Evolutionary conservation across 2,113 vertebrate genomes (phyloP).

Genomic region (Pseudopodoces humilis): DNA sequence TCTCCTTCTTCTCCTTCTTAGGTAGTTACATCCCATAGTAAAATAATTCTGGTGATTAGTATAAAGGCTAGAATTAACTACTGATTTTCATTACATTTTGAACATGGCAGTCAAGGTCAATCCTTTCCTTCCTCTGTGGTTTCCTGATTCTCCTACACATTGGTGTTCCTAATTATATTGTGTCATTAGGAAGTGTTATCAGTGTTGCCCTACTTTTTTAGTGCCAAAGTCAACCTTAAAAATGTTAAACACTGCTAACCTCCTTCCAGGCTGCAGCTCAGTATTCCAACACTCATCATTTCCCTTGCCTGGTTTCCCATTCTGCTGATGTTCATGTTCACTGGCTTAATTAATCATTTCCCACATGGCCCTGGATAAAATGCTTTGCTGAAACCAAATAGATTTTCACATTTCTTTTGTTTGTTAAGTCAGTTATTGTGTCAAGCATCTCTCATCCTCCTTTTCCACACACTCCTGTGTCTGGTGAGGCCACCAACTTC

Average conservation of each 20-base stretch:
- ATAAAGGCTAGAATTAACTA: background rate
- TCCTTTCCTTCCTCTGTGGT: background rate
- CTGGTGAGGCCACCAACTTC: background rate
- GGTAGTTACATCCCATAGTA: background rate
- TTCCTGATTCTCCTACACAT: fast-evolving
- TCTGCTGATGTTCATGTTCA: background rate
- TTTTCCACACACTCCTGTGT: fast-evolving
- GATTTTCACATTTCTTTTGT: background rate
- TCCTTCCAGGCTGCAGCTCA: conserved; percentile 14
- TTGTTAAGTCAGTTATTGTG: background rate
- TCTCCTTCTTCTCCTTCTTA: background rate
- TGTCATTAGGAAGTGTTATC: background rate
- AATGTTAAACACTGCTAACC: conserved; percentile 33
- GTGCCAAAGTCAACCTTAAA: conserved; percentile 2
- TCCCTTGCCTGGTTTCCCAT: background rate
- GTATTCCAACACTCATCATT: background rate
- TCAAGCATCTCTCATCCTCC: background rate
- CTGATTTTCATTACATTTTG: background rate
- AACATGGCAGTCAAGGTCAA: background rate
- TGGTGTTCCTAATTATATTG: background rate
- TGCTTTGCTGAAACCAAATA: background rate
- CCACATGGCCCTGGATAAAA: background rate
- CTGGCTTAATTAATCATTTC: conserved; percentile 17
- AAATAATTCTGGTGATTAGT: background rate
- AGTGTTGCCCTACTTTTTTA: background rate